phyloP scores from a whole-genome alignment of 2,797 vertebrate genomes.

The Amblyraja radiata region DNA sequence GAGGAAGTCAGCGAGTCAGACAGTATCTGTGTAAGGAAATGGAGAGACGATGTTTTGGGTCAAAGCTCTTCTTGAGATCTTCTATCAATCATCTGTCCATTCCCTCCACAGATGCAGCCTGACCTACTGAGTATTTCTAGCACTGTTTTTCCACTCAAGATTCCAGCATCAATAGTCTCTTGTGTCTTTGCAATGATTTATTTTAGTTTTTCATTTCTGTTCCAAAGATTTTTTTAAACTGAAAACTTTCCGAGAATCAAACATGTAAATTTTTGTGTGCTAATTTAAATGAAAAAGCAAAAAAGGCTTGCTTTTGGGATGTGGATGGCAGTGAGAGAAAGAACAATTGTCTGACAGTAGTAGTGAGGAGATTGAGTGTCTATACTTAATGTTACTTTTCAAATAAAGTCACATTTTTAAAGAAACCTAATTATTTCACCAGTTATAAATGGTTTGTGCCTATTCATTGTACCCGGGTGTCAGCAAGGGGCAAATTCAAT shows the following conservation, averaged over 20 bases:
- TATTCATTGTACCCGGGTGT: background rate
- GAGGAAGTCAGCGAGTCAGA: too few species aligned
- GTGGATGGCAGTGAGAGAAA: background rate
- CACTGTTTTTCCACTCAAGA: too few species aligned
- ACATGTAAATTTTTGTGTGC: background rate
- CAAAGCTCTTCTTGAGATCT: too few species aligned
- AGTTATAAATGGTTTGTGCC: background rate
- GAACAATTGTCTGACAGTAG: background rate
- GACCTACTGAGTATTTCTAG: too few species aligned
- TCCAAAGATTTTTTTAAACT: background rate
- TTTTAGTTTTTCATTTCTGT: background rate
- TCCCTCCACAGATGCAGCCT: too few species aligned
- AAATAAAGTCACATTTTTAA: background rate
- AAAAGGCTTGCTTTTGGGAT: too few species aligned
- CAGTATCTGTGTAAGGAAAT: too few species aligned
- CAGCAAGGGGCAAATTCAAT: background rate
- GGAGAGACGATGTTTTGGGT: too few species aligned
- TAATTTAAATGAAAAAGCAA: too few species aligned
- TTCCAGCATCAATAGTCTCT: too few species aligned
- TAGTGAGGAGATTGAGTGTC: background rate
- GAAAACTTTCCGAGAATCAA: background rate
- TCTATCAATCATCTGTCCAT: too few species aligned
- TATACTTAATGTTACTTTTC: background rate
- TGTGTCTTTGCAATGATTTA: too few species aligned
- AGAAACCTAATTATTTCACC: background rate